Conservation (phyloP, 2,113 vertebrate species). For the Mobula birostris region DNA sequence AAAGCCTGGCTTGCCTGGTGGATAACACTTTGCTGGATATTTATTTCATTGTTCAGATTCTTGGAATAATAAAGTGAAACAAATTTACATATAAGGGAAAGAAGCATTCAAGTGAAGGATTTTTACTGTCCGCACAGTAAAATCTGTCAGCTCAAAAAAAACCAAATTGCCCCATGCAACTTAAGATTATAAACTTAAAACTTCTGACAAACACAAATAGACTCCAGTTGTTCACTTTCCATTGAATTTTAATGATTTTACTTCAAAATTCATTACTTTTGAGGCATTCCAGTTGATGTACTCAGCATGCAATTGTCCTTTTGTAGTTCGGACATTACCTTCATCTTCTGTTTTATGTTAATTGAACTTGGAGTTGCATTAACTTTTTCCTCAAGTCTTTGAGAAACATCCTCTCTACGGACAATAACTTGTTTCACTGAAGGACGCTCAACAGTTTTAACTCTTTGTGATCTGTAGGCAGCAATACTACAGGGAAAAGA, state of each 20-base stretch:
- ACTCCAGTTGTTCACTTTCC: neutral
- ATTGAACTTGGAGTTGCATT: conserved; percentile 55
- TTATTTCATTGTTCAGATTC: conserved; percentile 77
- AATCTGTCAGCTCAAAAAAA: neutral
- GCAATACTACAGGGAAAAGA: conserved; percentile 63
- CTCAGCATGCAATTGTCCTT: neutral
- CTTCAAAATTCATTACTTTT: neutral
- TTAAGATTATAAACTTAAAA: neutral
- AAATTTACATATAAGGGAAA: neutral
- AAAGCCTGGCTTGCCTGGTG: conserved; percentile 94
- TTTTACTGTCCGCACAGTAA: neutral
- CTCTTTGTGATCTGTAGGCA: conserved; percentile 81
- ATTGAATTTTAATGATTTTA: conserved; percentile 1
- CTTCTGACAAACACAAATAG: conserved; percentile 6
- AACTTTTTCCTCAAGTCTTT: conserved; percentile 58
- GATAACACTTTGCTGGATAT: conserved; percentile 90
- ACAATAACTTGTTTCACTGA: conserved; percentile 77
- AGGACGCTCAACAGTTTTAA: conserved; percentile 76
- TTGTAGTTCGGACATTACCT: conserved; percentile 58
- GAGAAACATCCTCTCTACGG: conserved; percentile 74
- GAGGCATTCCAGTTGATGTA: neutral
- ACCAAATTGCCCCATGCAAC: neutral
- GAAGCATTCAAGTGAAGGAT: neutral
- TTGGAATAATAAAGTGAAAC: conserved; percentile 42
- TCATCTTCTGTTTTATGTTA: conserved; percentile 81